Percentiles rank a stretch among this genome's conserved stretches.
phyloP scores from a whole-genome alignment of 2,888 invertebrate species.

The Andrena haemorrhoa region DNA sequence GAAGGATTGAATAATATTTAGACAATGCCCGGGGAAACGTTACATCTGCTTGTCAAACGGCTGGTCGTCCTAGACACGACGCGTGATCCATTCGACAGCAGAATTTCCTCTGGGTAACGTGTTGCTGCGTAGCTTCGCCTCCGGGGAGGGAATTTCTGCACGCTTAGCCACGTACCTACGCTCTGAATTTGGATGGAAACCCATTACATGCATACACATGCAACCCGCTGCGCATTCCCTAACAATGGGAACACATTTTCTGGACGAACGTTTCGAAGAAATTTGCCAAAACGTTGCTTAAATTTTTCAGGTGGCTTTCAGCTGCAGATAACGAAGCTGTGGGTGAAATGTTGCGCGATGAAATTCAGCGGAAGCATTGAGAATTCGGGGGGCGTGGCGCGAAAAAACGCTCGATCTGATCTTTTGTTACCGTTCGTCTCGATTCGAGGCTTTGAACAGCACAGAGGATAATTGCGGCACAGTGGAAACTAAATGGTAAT shows the following conservation, averaged over 20 bases:
- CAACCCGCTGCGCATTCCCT: neutral
- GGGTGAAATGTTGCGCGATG: neutral
- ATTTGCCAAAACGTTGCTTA: neutral
- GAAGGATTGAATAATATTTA: slow-evolving; percentile 18
- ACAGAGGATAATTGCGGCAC: neutral
- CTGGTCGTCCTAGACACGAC: neutral
- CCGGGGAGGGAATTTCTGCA: slow-evolving; percentile 41
- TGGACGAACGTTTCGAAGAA: neutral
- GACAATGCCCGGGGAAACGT: slow-evolving; percentile 1
- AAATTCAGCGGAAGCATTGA: neutral
- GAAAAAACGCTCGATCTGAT: neutral
- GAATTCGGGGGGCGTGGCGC: neutral
- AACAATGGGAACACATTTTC: neutral
- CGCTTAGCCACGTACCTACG: neutral
- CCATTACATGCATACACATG: neutral
- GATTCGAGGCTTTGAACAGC: neutral
- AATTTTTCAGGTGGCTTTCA: neutral
- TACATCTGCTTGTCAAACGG: slow-evolving; percentile 11
- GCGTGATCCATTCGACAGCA: slow-evolving; percentile 36
- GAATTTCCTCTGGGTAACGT: slow-evolving; percentile 47
- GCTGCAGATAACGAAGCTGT: too few species aligned
- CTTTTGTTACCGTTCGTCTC: neutral
- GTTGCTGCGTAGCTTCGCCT: slow-evolving; percentile 37
- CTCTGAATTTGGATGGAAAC: slow-evolving; percentile 34
- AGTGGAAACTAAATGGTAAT: slow-evolving; percentile 23